Evolutionary conservation across 2,113 vertebrate genomes (phyloP).

Genomic region (Microcebus lehilahytsara): DNA sequence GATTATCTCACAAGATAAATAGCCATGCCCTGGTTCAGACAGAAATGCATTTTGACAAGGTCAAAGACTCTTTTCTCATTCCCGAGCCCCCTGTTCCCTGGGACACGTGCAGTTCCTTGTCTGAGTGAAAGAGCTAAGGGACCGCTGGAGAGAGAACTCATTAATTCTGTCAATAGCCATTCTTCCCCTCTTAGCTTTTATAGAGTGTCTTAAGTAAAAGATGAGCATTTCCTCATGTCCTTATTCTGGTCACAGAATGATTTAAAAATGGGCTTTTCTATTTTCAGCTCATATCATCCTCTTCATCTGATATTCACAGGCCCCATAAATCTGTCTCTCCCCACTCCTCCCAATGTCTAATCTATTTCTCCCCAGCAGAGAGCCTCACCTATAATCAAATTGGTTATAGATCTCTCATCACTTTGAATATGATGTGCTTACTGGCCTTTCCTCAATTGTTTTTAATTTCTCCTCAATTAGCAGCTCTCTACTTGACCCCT

Average conservation of each 20-base stretch:
- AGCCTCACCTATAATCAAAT: background rate
- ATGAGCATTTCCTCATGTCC: background rate
- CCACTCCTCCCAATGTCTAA: background rate
- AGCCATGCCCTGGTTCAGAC: background rate
- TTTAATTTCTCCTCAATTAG: background rate
- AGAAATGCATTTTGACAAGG: slow-evolving; percentile 66
- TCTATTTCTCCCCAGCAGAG: background rate
- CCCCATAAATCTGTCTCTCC: background rate
- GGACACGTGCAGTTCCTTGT: slow-evolving; percentile 30
- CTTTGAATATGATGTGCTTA: background rate
- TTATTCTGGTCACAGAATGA: slow-evolving; percentile 30
- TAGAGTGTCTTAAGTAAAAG: slow-evolving; percentile 54
- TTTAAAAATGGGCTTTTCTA: slow-evolving; percentile 56
- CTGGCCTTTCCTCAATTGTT: background rate
- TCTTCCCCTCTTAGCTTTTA: slow-evolving; percentile 33
- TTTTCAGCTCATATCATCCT: slow-evolving; percentile 37
- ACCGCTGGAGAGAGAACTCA: background rate
- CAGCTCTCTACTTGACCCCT: background rate
- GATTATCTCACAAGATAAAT: slow-evolving; percentile 72
- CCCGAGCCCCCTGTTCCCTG: background rate
- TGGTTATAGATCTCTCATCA: background rate
- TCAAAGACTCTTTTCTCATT: slow-evolving; percentile 39
- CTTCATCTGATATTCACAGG: slow-evolving; percentile 26
- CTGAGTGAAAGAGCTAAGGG: background rate
- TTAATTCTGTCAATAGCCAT: slow-evolving; percentile 61